Evolutionary conservation across 2,888 invertebrate species (phyloP), one percentile per base, ranked within the genome.

Genomic region (Habrosyne pyritoides): DNA sequence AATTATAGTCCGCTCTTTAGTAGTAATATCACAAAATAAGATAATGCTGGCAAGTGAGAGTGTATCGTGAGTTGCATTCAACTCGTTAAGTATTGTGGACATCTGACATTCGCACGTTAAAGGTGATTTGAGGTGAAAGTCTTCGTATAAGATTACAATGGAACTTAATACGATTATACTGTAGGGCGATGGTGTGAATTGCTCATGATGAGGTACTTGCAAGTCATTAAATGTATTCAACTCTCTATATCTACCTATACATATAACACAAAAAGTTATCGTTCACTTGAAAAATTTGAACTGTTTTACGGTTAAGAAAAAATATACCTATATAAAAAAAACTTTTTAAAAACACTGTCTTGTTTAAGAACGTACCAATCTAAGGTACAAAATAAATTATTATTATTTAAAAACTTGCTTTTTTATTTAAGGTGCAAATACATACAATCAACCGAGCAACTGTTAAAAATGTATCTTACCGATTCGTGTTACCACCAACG

Each of bases 1-100:
- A 92, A 92, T 91, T 91, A 91, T 85, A 91, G 84, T 73, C 85
- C 83, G 73, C 81, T 74, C 70, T 62, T 69, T 74, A 65, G 77
- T 76, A 78, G 79, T 79, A 79, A 87, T 89, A 80, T 83, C 77
- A 84, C 83, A 81, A 83, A 87, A 87, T 85, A 82, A 86, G 82
- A 85, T 86, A 85, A 79, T 77, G 67, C 73, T 75, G 71, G 47
- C 73, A 74, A 81, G 81, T 83, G 81, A 83, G 83, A 84, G 84
- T 80, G 57, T 74, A 69, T 77, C 77, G 82, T 82, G 83, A 82
- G 78, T 77, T 73, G 73, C 74, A 73, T 69, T 69, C 70, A 71
- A 73, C 77, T 79, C 57, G 76, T 81, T 81, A 80, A 69, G 72
- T 77, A 69, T 74, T 64, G 26, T 50, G 68, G 71, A 67, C 69